phyloP scores from a whole-genome alignment of 1,140 invertebrate genomes.

The Zaprionus nigranus region DNA sequence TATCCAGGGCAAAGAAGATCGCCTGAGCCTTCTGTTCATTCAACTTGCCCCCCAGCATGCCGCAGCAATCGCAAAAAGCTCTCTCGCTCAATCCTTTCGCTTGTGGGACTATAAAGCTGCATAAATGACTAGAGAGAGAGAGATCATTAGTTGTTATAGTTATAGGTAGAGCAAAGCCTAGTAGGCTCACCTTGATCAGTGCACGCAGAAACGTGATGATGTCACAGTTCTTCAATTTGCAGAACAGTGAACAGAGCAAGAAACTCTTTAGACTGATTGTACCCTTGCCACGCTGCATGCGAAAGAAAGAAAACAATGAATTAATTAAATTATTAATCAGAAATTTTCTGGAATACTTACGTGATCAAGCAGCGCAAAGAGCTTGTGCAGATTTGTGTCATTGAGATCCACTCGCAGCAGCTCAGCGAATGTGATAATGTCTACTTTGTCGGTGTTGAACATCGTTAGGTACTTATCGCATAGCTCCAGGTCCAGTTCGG shows the following conservation, averaged over 20 bases:
- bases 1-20: constrained; percentile 71
- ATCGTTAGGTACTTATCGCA: constrained; percentile 53
- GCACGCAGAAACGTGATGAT: constrained; percentile 70
- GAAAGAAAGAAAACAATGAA: constrained; percentile 4
- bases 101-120: constrained; percentile 71
- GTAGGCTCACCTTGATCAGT: constrained; percentile 63
- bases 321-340: background rate
- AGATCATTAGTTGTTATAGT: background rate
- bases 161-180: background rate
- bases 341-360: constrained; percentile 37
- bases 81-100: constrained; percentile 60
- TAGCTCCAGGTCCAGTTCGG: constrained; percentile 59
- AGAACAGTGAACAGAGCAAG: constrained; percentile 74
- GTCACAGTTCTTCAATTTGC: constrained; percentile 70
- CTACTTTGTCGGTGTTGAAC: constrained; percentile 65
- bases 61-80: constrained; percentile 65
- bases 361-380: constrained; percentile 76
- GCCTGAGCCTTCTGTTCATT: constrained; percentile 63
- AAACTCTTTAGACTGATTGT: constrained; percentile 76
- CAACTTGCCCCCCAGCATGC: constrained; percentile 69
- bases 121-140: background rate
- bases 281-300: constrained; percentile 54
- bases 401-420: constrained; percentile 66
- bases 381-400: constrained; percentile 63
- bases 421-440: constrained; percentile 73